Base-by-base conservation (phyloP, 2,797 vertebrate genomes). In the Rachycentron canadum region DNA sequence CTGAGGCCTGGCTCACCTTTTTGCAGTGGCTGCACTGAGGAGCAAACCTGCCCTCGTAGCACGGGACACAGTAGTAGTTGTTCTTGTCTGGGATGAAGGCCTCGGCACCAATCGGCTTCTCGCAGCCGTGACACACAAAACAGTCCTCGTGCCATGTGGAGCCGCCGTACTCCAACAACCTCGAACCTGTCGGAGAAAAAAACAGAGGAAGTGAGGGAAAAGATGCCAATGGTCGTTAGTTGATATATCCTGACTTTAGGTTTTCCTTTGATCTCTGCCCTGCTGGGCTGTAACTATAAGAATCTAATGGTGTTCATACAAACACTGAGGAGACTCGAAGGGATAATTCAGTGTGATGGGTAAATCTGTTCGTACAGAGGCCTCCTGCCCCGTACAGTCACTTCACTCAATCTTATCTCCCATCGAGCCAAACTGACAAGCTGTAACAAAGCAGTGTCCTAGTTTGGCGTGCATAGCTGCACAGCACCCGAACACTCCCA, bases 11-110 rank as follows among this genome's bases (percentile, higher is more conserved):
- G 8, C 32, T 89, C 80, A 99, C 98, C 97, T 98, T 96, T 91
- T 96, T 98, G 96, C 98, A 99, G 78, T 94, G 95, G 85, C 96
- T 96, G 81, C 98, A 99, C 80, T 96, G 97, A 4, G 98, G 98
- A 45, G 97, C 95, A 0, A 98, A 93, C 82, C 96, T 95, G 91
- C 93, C 96, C 94, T 99, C 97, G 0, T 99, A 97, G 84, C 98
- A 99, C 38, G 97, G 95, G 64, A 97, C 95, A 2, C 98, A 99
- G 94, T 97, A 99, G 89, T 97, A 96, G 82, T 95, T 93, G 53
- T 92, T 94, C 61, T 97, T 94, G 89, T 98, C 97, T 0, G 98
- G 97, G 92, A 99, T 95, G 85, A 99, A 99, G 72, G 97, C 96
- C 6, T 96, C 94, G 0, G 95, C 95, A 0, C 97, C 97, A 0